These are phyloP conservation scores for Hippocampus comes DNA, from an alignment of 2,113 vertebrate species.

Conservation along the genomic window DNA sequence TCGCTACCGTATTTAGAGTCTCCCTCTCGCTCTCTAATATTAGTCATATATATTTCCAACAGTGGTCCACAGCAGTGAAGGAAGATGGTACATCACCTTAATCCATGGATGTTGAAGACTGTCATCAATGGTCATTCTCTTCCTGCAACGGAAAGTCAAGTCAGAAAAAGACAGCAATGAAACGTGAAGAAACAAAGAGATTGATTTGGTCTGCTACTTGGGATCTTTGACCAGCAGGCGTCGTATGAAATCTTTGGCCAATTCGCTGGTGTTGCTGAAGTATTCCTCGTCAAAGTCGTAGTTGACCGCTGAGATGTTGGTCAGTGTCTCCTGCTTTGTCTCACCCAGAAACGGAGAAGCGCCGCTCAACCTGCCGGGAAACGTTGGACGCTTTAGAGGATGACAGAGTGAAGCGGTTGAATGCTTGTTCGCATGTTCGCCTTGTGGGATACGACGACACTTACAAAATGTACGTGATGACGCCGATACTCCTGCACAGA, in stretches of 20 bases:
- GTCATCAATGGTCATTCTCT: slow-evolving; percentile 92
- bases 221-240: slow-evolving; percentile 93
- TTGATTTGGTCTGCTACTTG: slow-evolving; percentile 72
- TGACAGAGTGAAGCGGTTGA: not conserved
- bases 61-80: not conserved
- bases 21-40: too few species aligned
- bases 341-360: slow-evolving; percentile 94
- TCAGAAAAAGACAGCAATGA: not conserved
- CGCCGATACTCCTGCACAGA: slow-evolving; percentile 87
- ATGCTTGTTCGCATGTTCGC: not conserved
- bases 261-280: slow-evolving; percentile 93
- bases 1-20: too few species aligned
- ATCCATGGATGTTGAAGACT: slow-evolving; percentile 96
- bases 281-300: slow-evolving; percentile 97
- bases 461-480: slow-evolving; percentile 97
- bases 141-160: slow-evolving; percentile 69
- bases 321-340: slow-evolving; percentile 95
- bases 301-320: slow-evolving; percentile 95
- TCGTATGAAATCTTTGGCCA: slow-evolving; percentile 97
- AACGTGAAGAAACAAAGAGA: too few species aligned
- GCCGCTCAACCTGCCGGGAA: slow-evolving; percentile 79
- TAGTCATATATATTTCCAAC: too few species aligned
- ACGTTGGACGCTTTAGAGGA: slow-evolving; percentile 4
- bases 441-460: slow-evolving; percentile 52
- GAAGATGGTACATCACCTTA: slow-evolving; percentile 74